These are phyloP conservation scores for Lasius platythorax DNA, from an alignment of 2,888 invertebrate genomes.

Conservation along the genomic window DNA sequence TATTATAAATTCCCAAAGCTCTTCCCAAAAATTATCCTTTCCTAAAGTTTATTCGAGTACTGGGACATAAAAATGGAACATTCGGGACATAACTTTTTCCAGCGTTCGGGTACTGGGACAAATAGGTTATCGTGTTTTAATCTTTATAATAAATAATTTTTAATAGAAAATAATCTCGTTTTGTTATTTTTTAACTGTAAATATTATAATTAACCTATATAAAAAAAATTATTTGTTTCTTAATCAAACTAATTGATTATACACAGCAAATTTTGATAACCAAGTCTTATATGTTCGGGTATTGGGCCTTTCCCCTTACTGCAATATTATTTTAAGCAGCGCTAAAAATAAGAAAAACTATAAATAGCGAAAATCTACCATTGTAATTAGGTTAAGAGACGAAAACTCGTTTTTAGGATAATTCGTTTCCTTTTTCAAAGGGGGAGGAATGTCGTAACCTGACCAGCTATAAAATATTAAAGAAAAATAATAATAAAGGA, in stretches of 20 bases:
- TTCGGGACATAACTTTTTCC: background rate
- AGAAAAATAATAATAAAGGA: no score
- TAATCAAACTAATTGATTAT: background rate
- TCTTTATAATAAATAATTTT: constrained; percentile 8
- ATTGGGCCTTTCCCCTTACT: background rate
- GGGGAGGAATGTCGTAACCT: no score
- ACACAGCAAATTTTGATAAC: background rate
- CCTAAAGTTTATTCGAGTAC: background rate
- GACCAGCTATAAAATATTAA: no score
- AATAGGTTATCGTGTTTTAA: constrained; percentile 9
- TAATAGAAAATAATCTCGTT: background rate
- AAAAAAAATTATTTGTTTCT: background rate
- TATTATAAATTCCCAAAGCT: no score
- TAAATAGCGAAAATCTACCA: no score
- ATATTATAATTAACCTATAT: background rate
- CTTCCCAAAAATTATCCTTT: background rate
- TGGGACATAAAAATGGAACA: constrained; percentile 4
- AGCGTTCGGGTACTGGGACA: constrained; percentile 5
- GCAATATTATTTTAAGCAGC: no score
- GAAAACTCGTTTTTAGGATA: no score
- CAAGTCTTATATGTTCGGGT: background rate
- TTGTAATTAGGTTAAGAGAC: no score
- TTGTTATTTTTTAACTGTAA: background rate
- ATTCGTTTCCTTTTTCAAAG: no score
- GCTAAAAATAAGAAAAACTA: no score